Evolutionary conservation across 2,888 invertebrate genomes (phyloP).

Genomic region (Cancer borealis): DNA sequence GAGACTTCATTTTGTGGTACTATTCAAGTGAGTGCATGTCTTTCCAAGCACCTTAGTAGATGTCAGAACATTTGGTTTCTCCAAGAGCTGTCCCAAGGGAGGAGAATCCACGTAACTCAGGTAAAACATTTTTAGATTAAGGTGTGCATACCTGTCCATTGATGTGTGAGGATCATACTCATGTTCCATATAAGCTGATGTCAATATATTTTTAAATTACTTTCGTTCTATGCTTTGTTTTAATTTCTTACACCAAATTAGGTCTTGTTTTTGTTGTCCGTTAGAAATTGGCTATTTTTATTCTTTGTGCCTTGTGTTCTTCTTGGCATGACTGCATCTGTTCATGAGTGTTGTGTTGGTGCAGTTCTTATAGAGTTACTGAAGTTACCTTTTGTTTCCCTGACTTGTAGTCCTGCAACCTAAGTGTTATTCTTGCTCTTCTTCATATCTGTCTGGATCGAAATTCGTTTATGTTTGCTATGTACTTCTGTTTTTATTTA

Average conservation of each 20-base stretch:
- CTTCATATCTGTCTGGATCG: not conserved
- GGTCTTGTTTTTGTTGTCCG: not conserved
- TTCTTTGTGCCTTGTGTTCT: conserved; percentile 36
- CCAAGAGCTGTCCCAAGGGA: conserved; percentile 39
- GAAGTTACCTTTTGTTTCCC: not conserved
- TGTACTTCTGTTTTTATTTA: conserved; percentile 5
- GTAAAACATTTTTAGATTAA: conserved; percentile 53
- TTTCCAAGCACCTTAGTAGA: conserved; percentile 45
- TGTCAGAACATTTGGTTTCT: conserved; percentile 39
- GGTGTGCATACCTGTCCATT: conserved; percentile 57
- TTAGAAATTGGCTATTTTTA: not conserved
- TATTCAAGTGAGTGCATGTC: conserved; percentile 47
- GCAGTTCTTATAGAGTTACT: not conserved
- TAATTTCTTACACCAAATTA: conserved; percentile 39
- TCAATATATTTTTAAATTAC: not conserved
- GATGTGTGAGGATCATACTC: conserved; percentile 54
- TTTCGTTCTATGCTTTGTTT: conserved; percentile 38
- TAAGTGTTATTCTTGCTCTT: not conserved
- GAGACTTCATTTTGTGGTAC: not conserved
- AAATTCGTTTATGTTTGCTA: not conserved
- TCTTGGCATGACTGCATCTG: conserved; percentile 10
- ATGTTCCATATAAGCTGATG: conserved; percentile 48
- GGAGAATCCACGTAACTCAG: conserved; percentile 33
- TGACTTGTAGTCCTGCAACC: conserved; percentile 16
- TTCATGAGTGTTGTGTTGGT: not conserved